These are phyloP conservation scores for Nannoperca obscura DNA, from an alignment of 2,797 vertebrate genomes.

Conservation along the genomic window DNA sequence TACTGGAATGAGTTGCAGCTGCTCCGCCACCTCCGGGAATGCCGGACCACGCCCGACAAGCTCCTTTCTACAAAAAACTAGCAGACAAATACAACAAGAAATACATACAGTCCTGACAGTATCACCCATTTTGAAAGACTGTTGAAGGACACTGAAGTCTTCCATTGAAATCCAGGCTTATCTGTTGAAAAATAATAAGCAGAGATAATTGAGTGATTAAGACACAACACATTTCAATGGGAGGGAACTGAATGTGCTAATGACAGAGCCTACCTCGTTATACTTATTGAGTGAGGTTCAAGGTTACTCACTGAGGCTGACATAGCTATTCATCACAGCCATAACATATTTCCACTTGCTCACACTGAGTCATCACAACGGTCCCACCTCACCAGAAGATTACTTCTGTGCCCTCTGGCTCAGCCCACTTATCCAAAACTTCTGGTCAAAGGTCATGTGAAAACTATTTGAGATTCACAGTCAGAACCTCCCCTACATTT, in stretches of 20 bases:
- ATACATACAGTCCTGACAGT: too few species aligned
- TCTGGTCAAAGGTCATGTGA: constrained; percentile 31
- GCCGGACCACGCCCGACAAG: too few species aligned
- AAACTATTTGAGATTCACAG: constrained; percentile 21
- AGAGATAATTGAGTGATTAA: constrained; percentile 63
- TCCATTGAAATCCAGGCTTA: constrained; percentile 22
- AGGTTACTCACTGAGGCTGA: constrained; percentile 54
- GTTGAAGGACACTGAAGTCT: constrained; percentile 37
- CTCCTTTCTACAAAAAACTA: too few species aligned
- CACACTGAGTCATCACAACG: constrained; percentile 42
- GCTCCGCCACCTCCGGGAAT: too few species aligned
- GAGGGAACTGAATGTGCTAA: constrained; percentile 48
- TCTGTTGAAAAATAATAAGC: constrained; percentile 53
- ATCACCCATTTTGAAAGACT: constrained; percentile 27
- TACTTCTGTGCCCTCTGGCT: constrained; percentile 48
- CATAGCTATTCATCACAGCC: constrained; percentile 57
- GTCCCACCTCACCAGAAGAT: constrained; percentile 45
- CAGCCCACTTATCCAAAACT: constrained; percentile 49
- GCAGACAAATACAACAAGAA: too few species aligned
- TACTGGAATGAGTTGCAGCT: too few species aligned
- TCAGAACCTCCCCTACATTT: constrained; percentile 6
- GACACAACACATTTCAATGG: constrained; percentile 55
- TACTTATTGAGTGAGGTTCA: constrained; percentile 49
- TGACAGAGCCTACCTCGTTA: constrained; percentile 43
- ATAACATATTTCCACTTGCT: constrained; percentile 50